Conservation (phyloP, 2,888 invertebrate genomes). For the Auanema sp. region DNA sequence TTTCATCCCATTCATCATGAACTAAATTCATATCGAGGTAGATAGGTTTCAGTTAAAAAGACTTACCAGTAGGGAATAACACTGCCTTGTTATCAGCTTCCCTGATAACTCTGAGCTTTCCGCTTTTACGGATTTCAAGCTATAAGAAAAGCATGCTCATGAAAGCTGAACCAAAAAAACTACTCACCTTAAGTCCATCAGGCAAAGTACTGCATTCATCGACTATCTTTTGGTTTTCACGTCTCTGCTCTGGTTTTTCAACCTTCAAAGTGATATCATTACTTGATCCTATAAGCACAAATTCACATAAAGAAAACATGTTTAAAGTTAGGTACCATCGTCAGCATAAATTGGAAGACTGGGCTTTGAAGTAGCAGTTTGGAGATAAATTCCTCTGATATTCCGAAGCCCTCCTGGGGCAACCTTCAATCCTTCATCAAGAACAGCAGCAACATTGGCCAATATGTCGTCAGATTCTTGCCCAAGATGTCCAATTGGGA, state of each 20-base stretch:
- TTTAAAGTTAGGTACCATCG: constrained; percentile 13
- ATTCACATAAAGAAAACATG: not conserved
- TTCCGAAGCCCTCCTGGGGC: constrained; percentile 57
- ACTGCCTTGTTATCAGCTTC: constrained; percentile 32
- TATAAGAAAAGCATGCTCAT: constrained; percentile 1
- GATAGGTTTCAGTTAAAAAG: not conserved
- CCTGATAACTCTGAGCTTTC: constrained; percentile 37
- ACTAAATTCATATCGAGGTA: constrained; percentile 5
- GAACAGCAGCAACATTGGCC: constrained; percentile 40
- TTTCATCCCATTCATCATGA: constrained; percentile 21
- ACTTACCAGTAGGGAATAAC: constrained; percentile 39
- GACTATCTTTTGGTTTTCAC: constrained; percentile 22
- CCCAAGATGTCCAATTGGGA: constrained; percentile 42
- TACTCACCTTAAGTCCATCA: constrained; percentile 47
- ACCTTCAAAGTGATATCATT: constrained; percentile 27
- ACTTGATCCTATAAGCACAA: constrained; percentile 22
- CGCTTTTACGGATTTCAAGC: constrained; percentile 40
- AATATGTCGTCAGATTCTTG: constrained; percentile 41
- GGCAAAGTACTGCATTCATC: constrained; percentile 57
- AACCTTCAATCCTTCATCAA: constrained; percentile 33
- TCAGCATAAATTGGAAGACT: constrained; percentile 51
- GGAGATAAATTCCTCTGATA: constrained; percentile 45
- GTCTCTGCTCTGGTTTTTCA: constrained; percentile 13
- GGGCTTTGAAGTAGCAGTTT: constrained; percentile 24
- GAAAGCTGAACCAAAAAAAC: constrained; percentile 1